Evolutionary conservation across 2,797 vertebrate genomes (phyloP), one percentile per base, ranked within the genome.

Genomic region (Anniella stebbinsi): DNA sequence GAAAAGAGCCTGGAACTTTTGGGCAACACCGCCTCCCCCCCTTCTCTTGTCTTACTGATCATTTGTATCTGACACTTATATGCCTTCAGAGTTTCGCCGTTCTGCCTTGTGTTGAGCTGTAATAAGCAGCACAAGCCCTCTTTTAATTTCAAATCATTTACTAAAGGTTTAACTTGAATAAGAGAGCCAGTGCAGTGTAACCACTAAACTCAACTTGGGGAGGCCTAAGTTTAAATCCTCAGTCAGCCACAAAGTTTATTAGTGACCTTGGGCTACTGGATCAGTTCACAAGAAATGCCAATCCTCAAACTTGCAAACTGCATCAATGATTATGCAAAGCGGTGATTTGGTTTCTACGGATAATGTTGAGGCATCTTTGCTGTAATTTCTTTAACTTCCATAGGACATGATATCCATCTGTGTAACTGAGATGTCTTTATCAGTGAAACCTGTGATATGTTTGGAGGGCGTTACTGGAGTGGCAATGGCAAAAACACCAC

Each of bases 341-440:
- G 21, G 10, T 45, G 21, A 45, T 10, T 77, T 45, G 45, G 75
- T 45, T 77, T 30, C 45, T 78, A 28, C 10, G 7, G 33, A 83
- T 17, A 8, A 66, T 21, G 25, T 60, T 36, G 12, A 66, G 7
- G 28, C 81, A 9, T 30, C 15, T 30, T 78, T 78, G 1, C 30
- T 80, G 30, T 57, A 57, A n/a, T 57, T 36, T 80, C 51, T 80
- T 45, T 30, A 57, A 21, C 57, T 41, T 33, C 41, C 57, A 86
- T 73, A 70, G 72, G 60, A 33, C 30, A 15, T 63, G 69, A 88
- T 70, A 80, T 1, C 2, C 18, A 88, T n/a, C 3, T 86, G 45
- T 83, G 69, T 6, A 10, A 80, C 91, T 88, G 81, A 82, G 18
- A 91, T 81, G 93, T 90, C 54, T 88, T 2, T 85, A 48, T 73